Evolutionary conservation across 2,888 invertebrate species (phyloP).

Genomic region (Scaptomyza cyrtandrae): DNA sequence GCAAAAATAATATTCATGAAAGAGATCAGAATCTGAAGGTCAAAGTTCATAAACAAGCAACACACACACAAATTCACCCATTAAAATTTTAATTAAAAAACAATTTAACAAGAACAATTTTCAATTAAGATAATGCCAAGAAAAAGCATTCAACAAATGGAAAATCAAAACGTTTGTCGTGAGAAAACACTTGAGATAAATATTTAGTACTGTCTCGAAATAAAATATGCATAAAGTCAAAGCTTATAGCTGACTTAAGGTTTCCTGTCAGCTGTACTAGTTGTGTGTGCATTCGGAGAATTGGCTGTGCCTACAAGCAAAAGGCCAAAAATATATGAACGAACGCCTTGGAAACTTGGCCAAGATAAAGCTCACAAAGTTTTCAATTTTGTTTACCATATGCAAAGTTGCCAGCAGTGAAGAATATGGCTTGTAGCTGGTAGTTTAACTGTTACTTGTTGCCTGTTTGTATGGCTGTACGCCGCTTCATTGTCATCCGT

Average conservation of each 20-base stretch:
- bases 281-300: slow-evolving; percentile 1
- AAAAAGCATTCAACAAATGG: slow-evolving; percentile 12
- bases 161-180: neutral
- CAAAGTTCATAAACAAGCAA: slow-evolving; percentile 13
- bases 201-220: slow-evolving; percentile 27
- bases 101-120: slow-evolving; percentile 19
- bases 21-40: slow-evolving; percentile 9
- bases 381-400: slow-evolving; percentile 15
- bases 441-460: slow-evolving; percentile 9
- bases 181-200: slow-evolving; percentile 20
- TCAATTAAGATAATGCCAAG: slow-evolving; percentile 24
- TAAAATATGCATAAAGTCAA: slow-evolving; percentile 40
- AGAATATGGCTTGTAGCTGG: neutral
- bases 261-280: slow-evolving; percentile 13
- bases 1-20: slow-evolving; percentile 10
- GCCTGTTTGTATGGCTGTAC: slow-evolving; percentile 15
- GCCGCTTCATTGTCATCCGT: slow-evolving; percentile 11
- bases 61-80: neutral
- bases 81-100: neutral
- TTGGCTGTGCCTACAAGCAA: slow-evolving; percentile 5
- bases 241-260: slow-evolving; percentile 19
- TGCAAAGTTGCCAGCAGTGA: slow-evolving; percentile 12
- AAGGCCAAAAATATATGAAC: slow-evolving; percentile 36
- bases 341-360: slow-evolving; percentile 25
- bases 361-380: slow-evolving; percentile 14